Percentiles rank a stretch among this genome's conserved stretches.
Conservation (phyloP, 2,113 vertebrate species). For the Oreochromis aureus region DNA sequence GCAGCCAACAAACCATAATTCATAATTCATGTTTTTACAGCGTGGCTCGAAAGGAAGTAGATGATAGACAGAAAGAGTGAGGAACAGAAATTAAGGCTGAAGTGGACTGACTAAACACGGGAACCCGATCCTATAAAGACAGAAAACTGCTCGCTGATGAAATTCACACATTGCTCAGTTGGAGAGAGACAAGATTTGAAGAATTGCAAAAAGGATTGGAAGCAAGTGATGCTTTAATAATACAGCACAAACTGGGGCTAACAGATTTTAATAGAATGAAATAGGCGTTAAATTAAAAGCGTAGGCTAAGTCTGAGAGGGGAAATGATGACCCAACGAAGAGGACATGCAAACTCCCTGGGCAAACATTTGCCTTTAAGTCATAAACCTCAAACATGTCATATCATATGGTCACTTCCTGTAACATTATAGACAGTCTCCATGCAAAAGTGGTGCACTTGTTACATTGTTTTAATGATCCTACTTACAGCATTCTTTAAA, state of each 20-base stretch:
- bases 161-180: slow-evolving; percentile 23
- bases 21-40: background rate
- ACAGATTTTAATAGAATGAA: background rate
- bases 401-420: background rate
- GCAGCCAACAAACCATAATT: background rate
- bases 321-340: background rate
- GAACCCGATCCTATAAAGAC: slow-evolving; percentile 6
- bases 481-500: background rate
- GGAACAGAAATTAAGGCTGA: background rate
- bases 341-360: background rate
- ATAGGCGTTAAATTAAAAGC: background rate
- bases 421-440: background rate
- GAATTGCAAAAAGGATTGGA: background rate
- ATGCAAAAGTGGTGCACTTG: background rate
- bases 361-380: background rate
- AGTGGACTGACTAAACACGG: slow-evolving; percentile 15
- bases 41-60: background rate
- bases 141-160: slow-evolving; percentile 14
- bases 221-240: background rate
- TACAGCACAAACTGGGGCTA: background rate
- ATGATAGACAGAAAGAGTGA: slow-evolving; percentile 13
- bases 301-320: background rate
- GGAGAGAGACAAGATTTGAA: background rate
- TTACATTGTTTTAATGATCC: background rate
- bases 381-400: background rate